Conservation (phyloP, 2,888 invertebrate genomes). For the Stenichneumon culpator region DNA sequence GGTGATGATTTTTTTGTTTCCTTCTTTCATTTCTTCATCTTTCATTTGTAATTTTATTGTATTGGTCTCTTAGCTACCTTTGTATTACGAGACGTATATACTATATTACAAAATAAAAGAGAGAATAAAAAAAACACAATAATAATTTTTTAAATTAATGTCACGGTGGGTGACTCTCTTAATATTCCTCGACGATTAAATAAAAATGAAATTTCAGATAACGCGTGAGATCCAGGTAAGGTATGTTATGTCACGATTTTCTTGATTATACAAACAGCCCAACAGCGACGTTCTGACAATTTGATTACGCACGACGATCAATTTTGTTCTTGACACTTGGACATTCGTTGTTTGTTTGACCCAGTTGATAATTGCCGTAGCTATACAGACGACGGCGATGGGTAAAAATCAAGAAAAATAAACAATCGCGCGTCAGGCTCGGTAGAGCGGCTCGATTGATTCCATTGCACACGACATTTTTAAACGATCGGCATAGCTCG, state of each 20-base stretch:
- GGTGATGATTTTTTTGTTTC: slow-evolving; percentile 25
- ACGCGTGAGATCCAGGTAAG: slow-evolving; percentile 11
- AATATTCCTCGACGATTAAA: slow-evolving; percentile 10
- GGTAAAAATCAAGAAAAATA: slow-evolving; percentile 38
- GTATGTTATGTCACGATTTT: slow-evolving; percentile 20
- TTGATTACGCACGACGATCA: background rate
- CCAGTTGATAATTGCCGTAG: slow-evolving; percentile 44
- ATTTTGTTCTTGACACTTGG: slow-evolving; percentile 30
- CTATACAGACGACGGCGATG: slow-evolving; percentile 13
- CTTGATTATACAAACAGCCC: slow-evolving; percentile 5
- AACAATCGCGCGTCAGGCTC: background rate
- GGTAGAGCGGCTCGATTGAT: slow-evolving; percentile 12
- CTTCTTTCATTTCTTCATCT: background rate
- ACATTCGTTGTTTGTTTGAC: slow-evolving; percentile 29
- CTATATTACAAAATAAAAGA: slow-evolving; percentile 74
- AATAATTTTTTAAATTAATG: slow-evolving; percentile 72
- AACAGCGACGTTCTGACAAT: background rate
- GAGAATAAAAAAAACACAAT: slow-evolving; percentile 73
- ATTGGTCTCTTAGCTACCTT: slow-evolving; percentile 70
- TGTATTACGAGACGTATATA: slow-evolving; percentile 70
- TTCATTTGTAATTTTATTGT: slow-evolving; percentile 66
- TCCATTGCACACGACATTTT: background rate
- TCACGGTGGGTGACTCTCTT: slow-evolving; percentile 2
- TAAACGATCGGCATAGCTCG: background rate
- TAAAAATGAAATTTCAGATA: slow-evolving; percentile 16